phyloP scores from a whole-genome alignment of 1,140 invertebrate genomes.

The Battus philenor region DNA sequence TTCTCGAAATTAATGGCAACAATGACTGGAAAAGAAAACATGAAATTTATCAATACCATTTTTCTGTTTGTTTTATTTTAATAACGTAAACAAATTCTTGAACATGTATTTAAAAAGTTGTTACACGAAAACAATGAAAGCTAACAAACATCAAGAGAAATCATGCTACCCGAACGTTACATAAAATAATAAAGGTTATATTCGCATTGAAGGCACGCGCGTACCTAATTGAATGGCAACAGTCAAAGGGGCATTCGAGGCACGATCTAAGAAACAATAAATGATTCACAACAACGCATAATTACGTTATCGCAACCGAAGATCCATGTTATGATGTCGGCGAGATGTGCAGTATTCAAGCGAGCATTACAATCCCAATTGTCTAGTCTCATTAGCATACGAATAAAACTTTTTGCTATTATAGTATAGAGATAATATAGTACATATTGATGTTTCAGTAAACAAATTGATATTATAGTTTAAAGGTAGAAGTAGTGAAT shows the following conservation, averaged over 20 bases:
- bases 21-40: too few species aligned
- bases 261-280: constrained; percentile 44
- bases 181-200: constrained; percentile 3
- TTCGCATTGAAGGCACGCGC: constrained; percentile 5
- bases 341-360: constrained; percentile 36
- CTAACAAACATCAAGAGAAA: constrained; percentile 1
- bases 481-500: too few species aligned
- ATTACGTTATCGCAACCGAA: constrained; percentile 31
- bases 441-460: too few species aligned
- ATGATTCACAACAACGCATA: constrained; percentile 39
- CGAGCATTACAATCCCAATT: constrained; percentile 44
- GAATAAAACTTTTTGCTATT: too few species aligned
- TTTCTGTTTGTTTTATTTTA: too few species aligned
- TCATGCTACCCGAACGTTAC: constrained; percentile 1
- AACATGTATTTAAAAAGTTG: too few species aligned
- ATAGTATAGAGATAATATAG: too few species aligned
- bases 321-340: constrained; percentile 27
- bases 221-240: constrained; percentile 21
- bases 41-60: too few species aligned
- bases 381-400: constrained; percentile 33
- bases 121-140: not conserved
- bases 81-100: too few species aligned
- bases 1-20: too few species aligned
- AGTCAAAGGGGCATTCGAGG: constrained; percentile 41
- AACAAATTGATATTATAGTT: too few species aligned